Base-by-base conservation (phyloP, 1,140 invertebrate genomes). In the Chironomus tepperi region DNA sequence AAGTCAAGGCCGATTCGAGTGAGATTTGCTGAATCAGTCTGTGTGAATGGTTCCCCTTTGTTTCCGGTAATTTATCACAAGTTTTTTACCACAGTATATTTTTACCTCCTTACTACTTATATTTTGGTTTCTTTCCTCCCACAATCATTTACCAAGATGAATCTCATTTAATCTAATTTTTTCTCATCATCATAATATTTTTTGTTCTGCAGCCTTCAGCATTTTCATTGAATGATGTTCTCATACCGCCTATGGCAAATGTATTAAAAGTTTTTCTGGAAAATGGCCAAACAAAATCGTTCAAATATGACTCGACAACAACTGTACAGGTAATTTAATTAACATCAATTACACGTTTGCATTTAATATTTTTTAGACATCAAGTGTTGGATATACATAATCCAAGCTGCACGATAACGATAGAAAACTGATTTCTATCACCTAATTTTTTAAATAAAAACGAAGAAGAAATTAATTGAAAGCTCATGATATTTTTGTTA, bases 261-360 rank as follows among this genome's bases (percentile, higher is more conserved):
- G 94, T 97, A 9, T 86, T 97, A 24, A 95, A 96, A 84, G 93
- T 95, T 43, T 97, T 96, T 80, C 84, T 97, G 24, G 95, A 97
- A 83, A 97, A 97, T 81, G 94, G 95, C 3, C 95, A 97, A 83
- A 97, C 95, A 3, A 96, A 96, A 82, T 96, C 93, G n/a, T 97
- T 97, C 83, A 96, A 96, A 81, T 97, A 97, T 81, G 94, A 97
- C 83, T 88, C 89, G 24, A 92, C 88, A 73, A 97, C 95, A 15
- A 93, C 92, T 3, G 94, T 97, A 0, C 81, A 82, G 77, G 77
- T 78, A 74, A 74, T 34, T 42, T 16, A 42, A 19, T 15, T 6
- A 43, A 43, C 6, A 12, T 15, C 19, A n/a, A 1, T 10, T n/a
- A n/a, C n/a, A n/a, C n/a, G n/a, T n/a, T n/a, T n/a, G n/a, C n/a